Conservation (phyloP, 2,113 vertebrate species). For the Catharus minimus region DNA sequence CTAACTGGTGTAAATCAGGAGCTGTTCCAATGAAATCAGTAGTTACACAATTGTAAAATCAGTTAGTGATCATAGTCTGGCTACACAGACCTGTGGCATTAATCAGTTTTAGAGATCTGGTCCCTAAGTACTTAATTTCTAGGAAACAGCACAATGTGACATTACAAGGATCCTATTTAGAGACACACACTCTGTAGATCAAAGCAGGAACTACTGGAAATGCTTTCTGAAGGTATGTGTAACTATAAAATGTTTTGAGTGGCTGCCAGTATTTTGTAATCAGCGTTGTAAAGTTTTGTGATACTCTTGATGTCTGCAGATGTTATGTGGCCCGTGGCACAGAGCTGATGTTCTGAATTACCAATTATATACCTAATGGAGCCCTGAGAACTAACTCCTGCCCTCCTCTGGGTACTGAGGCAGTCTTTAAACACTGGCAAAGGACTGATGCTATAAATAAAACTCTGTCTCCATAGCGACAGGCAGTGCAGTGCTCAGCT, state of each 20-base stretch:
- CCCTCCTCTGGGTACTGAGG: slow-evolving; percentile 42
- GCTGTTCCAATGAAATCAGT: slow-evolving; percentile 26
- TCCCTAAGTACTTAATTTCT: slow-evolving; percentile 65
- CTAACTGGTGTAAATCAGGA: slow-evolving; percentile 9
- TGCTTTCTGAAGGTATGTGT: slow-evolving; percentile 72
- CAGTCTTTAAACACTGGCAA: slow-evolving; percentile 60
- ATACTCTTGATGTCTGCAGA: slow-evolving; percentile 76
- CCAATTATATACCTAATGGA: slow-evolving; percentile 69
- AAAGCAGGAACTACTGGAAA: slow-evolving; percentile 72
- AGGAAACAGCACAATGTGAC: slow-evolving; percentile 62
- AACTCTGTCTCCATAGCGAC: slow-evolving; percentile 40
- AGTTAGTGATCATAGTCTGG: slow-evolving; percentile 7
- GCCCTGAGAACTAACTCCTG: slow-evolving; percentile 50
- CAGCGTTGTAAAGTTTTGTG: slow-evolving; percentile 72
- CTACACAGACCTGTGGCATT: not conserved
- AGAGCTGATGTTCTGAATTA: slow-evolving; percentile 72
- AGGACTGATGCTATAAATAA: slow-evolving; percentile 61
- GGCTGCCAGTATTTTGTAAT: slow-evolving; percentile 75
- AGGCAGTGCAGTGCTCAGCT: slow-evolving; percentile 44
- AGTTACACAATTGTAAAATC: slow-evolving; percentile 31
- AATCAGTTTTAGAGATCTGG: slow-evolving; percentile 61
- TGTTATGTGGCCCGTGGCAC: slow-evolving; percentile 69
- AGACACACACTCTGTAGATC: slow-evolving; percentile 68
- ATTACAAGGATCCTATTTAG: slow-evolving; percentile 75
- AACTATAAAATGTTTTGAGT: slow-evolving; percentile 73